Evolutionary conservation across 2,797 vertebrate species (phyloP).

Genomic region (Gila robusta): DNA sequence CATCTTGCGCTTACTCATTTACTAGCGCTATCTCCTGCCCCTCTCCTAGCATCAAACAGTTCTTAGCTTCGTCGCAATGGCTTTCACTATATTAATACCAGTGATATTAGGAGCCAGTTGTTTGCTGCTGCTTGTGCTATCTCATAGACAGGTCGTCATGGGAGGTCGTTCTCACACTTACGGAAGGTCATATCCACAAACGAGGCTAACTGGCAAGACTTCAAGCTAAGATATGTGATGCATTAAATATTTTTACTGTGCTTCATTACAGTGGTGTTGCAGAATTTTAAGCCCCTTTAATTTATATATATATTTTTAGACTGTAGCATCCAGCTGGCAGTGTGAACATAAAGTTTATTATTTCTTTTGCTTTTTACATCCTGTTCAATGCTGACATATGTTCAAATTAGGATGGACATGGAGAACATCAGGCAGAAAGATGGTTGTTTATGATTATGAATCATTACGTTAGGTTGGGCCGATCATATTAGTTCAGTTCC

Average conservation of each 20-base stretch:
- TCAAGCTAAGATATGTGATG: background rate
- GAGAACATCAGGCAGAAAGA: constrained; percentile 34
- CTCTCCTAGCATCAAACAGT: constrained; percentile 34
- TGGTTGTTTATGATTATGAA: constrained; percentile 31
- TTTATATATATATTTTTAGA: background rate
- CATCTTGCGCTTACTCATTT: constrained; percentile 31
- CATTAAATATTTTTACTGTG: constrained; percentile 1
- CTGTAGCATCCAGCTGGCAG: background rate
- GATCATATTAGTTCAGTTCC: constrained; percentile 18
- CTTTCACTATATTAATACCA: constrained; percentile 22
- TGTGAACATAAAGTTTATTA: constrained; percentile 11
- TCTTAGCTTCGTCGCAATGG: constrained; percentile 19
- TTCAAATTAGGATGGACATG: constrained; percentile 32
- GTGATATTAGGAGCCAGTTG: constrained; percentile 10
- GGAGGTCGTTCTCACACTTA: constrained; percentile 11
- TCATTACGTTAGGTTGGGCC: constrained; percentile 25
- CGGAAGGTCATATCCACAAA: background rate
- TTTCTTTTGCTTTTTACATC: constrained; percentile 2
- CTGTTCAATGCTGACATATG: constrained; percentile 28
- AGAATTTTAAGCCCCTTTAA: background rate
- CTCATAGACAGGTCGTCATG: constrained; percentile 5
- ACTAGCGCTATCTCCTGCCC: background rate
- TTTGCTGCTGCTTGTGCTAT: constrained; percentile 38
- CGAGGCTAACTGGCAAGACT: background rate
- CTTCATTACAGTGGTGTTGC: constrained; percentile 10